phyloP scores from a whole-genome alignment of 2,888 invertebrate species.

The Eremobia ochroleuca region DNA sequence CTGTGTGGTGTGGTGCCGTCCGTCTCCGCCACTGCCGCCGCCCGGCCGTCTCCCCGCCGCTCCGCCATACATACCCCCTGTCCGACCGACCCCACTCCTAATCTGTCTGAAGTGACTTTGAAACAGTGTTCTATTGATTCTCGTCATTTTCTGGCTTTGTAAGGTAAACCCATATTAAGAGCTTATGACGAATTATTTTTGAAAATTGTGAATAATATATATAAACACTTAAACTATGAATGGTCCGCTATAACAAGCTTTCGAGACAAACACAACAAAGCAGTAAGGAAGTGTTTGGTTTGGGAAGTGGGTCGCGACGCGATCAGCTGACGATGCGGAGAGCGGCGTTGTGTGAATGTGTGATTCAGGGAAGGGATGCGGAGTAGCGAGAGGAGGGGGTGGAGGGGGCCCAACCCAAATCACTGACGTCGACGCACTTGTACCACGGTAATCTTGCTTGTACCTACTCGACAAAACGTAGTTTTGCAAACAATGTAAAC shows the following conservation, averaged over 20 bases:
- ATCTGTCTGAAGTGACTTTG: conserved; percentile 72
- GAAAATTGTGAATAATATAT: not conserved
- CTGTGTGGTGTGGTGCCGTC: conserved; percentile 69
- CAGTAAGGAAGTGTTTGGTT: conserved; percentile 29
- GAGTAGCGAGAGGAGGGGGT: conserved; percentile 10
- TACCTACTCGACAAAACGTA: not conserved
- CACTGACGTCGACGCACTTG: conserved; percentile 39
- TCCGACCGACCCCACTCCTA: conserved; percentile 58
- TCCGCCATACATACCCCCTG: conserved; percentile 35
- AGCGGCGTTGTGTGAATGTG: conserved; percentile 15
- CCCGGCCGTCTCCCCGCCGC: conserved; percentile 69
- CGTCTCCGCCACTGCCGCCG: conserved; percentile 62
- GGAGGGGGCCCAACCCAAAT: conserved; percentile 16
- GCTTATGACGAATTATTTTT: not conserved
- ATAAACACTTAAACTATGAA: not conserved
- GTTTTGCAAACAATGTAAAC: conserved; percentile 22
- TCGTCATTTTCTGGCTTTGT: conserved; percentile 47
- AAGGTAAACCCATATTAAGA: not conserved
- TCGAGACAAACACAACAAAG: conserved; percentile 43
- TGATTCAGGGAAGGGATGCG: conserved; percentile 19
- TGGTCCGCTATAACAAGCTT: not conserved
- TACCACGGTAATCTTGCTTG: conserved; percentile 15
- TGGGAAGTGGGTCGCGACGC: conserved; percentile 55
- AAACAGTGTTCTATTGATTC: conserved; percentile 75
- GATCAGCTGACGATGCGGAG: conserved; percentile 68